Evolutionary conservation across 2,888 invertebrate species (phyloP).

Genomic region (Azorinus chamasolen): DNA sequence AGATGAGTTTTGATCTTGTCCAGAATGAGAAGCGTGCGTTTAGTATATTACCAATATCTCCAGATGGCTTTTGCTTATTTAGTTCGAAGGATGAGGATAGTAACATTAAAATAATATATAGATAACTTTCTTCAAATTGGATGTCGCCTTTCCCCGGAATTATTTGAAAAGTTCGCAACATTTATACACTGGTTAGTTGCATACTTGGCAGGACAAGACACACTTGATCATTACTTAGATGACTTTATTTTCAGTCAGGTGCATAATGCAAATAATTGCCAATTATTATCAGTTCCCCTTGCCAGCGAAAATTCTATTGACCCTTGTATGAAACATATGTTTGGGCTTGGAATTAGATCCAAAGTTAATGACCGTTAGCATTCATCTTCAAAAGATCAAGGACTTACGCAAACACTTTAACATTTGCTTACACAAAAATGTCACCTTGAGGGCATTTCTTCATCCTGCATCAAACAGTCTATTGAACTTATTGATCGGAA

Average conservation of each 20-base stretch:
- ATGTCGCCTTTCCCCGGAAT: slow-evolving; percentile 15
- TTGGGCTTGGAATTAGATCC: slow-evolving; percentile 36
- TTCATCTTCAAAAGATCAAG: slow-evolving; percentile 26
- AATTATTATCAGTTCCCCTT: neutral
- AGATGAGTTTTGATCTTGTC: too few relatives aligned
- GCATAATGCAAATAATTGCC: slow-evolving; percentile 11
- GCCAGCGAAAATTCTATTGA: slow-evolving; percentile 9
- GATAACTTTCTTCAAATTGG: slow-evolving; percentile 30
- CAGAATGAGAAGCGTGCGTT: slow-evolving; percentile 17
- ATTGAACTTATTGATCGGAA: slow-evolving; percentile 27
- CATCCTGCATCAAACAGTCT: too few relatives aligned
- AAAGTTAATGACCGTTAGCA: neutral
- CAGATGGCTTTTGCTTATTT: slow-evolving; percentile 23
- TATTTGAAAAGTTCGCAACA: slow-evolving; percentile 25
- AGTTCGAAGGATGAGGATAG: slow-evolving; percentile 19
- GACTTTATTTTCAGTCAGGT: slow-evolving; percentile 28
- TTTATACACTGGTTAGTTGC: slow-evolving; percentile 20
- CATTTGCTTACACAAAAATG: slow-evolving; percentile 12
- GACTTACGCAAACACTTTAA: too few relatives aligned
- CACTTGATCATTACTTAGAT: slow-evolving; percentile 28
- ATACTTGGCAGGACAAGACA: too few relatives aligned
- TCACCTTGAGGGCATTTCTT: slow-evolving; percentile 21
- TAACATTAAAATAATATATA: slow-evolving; percentile 3
- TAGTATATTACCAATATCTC: slow-evolving; percentile 12
- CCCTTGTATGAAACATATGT: slow-evolving; percentile 7